Percentiles rank a stretch among this genome's conserved stretches.
Evolutionary conservation across 2,888 invertebrate species (phyloP).

Genomic region (Neoitamus cyanurus): DNA sequence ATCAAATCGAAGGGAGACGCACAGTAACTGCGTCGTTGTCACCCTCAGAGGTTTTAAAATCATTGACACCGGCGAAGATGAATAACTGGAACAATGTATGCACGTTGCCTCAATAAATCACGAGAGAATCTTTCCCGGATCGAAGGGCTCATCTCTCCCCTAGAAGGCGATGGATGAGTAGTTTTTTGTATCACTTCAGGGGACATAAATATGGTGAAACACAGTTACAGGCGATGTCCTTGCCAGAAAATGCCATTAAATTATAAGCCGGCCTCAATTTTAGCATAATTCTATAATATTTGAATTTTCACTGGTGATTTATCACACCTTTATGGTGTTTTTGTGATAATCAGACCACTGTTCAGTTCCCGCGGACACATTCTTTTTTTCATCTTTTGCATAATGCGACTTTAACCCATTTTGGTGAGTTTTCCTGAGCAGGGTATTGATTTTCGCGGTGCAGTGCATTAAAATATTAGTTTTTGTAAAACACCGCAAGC

Average conservation of each 20-base stretch:
- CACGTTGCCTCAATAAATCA: conserved; percentile 35
- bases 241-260: conserved; percentile 4
- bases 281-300: conserved; percentile 35
- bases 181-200: neutral
- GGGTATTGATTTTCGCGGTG: neutral
- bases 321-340: conserved; percentile 34
- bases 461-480: neutral
- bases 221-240: neutral
- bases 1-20: neutral
- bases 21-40: neutral
- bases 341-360: conserved; percentile 16
- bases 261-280: conserved; percentile 11
- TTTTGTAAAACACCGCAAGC: neutral
- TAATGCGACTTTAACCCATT: neutral
- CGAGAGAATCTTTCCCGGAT: conserved; percentile 14
- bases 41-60: neutral
- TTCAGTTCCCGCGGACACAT: neutral
- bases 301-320: conserved; percentile 34
- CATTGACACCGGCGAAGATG: conserved; percentile 15
- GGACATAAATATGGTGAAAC: neutral
- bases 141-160: conserved; percentile 28
- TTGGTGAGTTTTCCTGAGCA: neutral
- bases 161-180: neutral
- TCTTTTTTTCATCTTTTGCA: neutral
- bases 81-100: conserved; percentile 9